Evolutionary conservation across 2,113 vertebrate species (phyloP).

Genomic region (Otus sunia): DNA sequence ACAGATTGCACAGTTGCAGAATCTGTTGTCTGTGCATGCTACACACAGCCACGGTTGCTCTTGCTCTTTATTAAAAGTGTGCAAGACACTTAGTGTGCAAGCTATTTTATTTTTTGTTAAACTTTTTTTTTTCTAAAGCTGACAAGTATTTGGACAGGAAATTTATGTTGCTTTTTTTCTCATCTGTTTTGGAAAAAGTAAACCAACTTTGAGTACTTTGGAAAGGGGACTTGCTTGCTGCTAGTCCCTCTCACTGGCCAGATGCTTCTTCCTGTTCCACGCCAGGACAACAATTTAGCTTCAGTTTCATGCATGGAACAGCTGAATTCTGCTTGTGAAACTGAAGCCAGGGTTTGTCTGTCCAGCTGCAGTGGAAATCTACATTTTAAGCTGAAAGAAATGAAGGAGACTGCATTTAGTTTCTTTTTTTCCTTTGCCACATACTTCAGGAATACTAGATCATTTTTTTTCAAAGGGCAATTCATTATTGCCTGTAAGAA

Average conservation of each 20-base stretch:
- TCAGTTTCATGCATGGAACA: not conserved
- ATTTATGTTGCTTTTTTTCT: not conserved
- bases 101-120: not conserved
- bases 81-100: not conserved
- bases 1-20: not conserved
- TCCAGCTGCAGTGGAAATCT: not conserved
- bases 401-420: not conserved
- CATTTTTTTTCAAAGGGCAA: not conserved
- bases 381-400: not conserved
- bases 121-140: not conserved
- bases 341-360: not conserved
- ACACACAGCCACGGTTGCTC: not conserved
- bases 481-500: slow-evolving; percentile 9
- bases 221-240: not conserved
- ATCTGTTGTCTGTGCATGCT: not conserved
- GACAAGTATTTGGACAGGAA: not conserved
- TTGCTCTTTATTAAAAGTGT: not conserved
- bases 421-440: not conserved
- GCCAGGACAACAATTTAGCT: not conserved
- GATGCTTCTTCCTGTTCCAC: not conserved
- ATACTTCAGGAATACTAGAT: not conserved
- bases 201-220: not conserved
- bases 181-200: not conserved
- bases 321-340: not conserved
- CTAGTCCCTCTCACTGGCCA: not conserved